Percentiles rank a stretch among this genome's conserved stretches.
These are phyloP conservation scores for Ovis aries DNA, from an alignment of 2,113 vertebrate genomes.

Conservation along the genomic window ARS-UI_Ramb_v3.0 NC_056055.1:227371001-227371500, in stretches of 20 bases:
- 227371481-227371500: slow-evolving; percentile 24
- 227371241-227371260: neutral
- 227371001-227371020: neutral
- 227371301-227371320: neutral
- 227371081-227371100: neutral
- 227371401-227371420: neutral
- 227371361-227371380: neutral
- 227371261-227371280: neutral
- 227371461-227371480: neutral
- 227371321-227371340: neutral
- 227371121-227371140: neutral
- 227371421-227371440: slow-evolving; percentile 18
- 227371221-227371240: neutral
- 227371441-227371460: neutral
- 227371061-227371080: neutral
- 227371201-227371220: neutral
- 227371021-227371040: neutral
- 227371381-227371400: neutral
- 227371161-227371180: neutral
- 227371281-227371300: neutral
- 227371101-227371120: neutral
- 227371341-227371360: neutral
- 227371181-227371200: neutral
- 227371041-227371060: neutral
- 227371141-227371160: neutral